Evolutionary conservation across 2,797 vertebrate genomes (phyloP), one percentile per base, ranked within the genome.

Genomic region (Phylloscopus collybita): DNA sequence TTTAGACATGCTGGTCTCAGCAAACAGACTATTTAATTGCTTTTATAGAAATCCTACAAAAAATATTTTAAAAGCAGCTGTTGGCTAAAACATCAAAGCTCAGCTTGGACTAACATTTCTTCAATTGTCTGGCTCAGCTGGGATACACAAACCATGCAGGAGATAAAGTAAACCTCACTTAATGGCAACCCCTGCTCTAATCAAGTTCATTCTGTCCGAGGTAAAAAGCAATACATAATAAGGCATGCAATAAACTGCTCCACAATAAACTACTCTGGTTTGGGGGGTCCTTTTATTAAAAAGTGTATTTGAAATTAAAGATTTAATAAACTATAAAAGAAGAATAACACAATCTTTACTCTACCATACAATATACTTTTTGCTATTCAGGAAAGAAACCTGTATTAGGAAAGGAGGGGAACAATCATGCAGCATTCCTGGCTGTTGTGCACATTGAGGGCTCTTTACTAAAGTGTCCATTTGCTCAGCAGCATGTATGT

Each of bases 61-160:
- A 95, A 91, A 93, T 59, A 94, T 49, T 92, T 92, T 93, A 86
- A 94, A 95, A 78, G 80, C 95, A 93, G 80, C 83, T 92, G 80
- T 90, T 94, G 92, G 92, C 92, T 89, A 93, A 86, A 93, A 88
- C 65, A 90, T 92, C 95, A 95, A 95, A 88, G 92, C 93, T 94
- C 96, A 96, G 95, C 93, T 95, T 91, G 94, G 75, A 69, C 72
- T 90, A 92, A 71, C 60, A 69, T 90, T 95, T 93, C 89, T 87
- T 62, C 86, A 84, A 81, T 93, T 96, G 86, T 82, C 61, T 85
- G 72, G 50, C 94, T 92, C 94, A 94, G 94, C 65, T 96, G 94
- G 90, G 80, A 93, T 73, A 95, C 73, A 83, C 0, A 6, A 74
- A 92, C 56, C 70, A 85, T 27, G 70, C 81, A 87, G 92, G 70